Conservation (phyloP, 2,113 vertebrate genomes). For the Psophia crepitans region DNA sequence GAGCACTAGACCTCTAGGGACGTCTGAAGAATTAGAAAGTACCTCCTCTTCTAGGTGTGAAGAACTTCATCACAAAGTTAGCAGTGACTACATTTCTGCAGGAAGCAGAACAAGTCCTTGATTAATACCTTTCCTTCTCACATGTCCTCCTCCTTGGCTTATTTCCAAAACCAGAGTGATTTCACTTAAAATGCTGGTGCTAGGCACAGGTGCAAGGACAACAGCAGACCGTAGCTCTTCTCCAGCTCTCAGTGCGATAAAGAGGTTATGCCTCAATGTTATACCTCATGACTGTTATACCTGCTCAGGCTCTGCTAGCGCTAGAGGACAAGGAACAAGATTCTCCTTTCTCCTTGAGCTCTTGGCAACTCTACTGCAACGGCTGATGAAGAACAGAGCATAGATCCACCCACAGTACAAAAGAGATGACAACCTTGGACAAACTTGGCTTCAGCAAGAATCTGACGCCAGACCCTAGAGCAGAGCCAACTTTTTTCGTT, state of each 20-base stretch:
- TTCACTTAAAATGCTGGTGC: neutral
- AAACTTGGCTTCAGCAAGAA: neutral
- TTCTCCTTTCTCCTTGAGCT: neutral
- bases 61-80: neutral
- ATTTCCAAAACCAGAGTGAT: neutral
- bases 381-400: neutral
- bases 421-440: neutral
- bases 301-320: neutral
- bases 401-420: neutral
- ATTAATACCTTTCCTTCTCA: neutral
- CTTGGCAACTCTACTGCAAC: neutral
- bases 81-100: neutral
- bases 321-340: neutral
- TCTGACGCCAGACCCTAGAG: neutral
- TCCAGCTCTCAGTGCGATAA: neutral
- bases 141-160: neutral
- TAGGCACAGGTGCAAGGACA: neutral
- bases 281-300: neutral
- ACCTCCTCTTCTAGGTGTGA: neutral
- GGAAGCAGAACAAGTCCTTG: neutral
- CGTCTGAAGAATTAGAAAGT: neutral
- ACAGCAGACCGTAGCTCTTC: neutral
- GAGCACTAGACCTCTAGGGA: neutral
- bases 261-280: neutral
- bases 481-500: neutral